A percentile compares a stretch with the other conserved stretches of the same genome.
phyloP scores from a whole-genome alignment of 2,113 vertebrate genomes.

The Tetrao urogallus region DNA sequence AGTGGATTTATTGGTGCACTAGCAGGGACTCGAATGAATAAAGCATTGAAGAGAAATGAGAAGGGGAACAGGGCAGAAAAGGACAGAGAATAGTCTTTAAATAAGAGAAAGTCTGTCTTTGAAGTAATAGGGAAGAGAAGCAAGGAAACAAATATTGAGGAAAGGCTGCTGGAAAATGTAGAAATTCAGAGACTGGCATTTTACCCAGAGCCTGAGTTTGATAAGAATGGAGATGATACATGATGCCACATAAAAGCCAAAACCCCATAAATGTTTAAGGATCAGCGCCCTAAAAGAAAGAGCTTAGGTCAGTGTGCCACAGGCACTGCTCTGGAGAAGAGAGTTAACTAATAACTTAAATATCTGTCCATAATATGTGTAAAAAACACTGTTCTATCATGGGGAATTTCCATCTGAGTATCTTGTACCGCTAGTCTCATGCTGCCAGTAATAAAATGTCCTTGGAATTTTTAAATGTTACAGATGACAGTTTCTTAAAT shows the following conservation, averaged over 20 bases:
- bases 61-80: not conserved
- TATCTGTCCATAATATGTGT: not conserved
- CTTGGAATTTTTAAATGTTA: conserved; percentile 7
- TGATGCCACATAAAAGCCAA: not conserved
- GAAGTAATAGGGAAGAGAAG: not conserved
- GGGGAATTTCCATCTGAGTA: not conserved
- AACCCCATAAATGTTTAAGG: not conserved
- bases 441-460: not conserved
- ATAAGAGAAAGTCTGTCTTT: not conserved
- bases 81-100: not conserved
- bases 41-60: too few species aligned
- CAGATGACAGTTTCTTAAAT: conserved; percentile 22
- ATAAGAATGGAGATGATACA: not conserved
- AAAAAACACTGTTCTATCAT: not conserved
- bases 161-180: not conserved
- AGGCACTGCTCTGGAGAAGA: not conserved
- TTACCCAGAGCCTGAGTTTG: not conserved
- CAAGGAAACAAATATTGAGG: not conserved
- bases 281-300: not conserved
- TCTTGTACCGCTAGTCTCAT: not conserved
- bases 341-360: not conserved
- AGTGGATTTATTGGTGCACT: not conserved
- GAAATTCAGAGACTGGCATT: not conserved
- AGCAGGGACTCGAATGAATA: not conserved
- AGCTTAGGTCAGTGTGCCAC: not conserved